Conservation (phyloP, 1,140 invertebrate species). For the Episyrphus balteatus region DNA sequence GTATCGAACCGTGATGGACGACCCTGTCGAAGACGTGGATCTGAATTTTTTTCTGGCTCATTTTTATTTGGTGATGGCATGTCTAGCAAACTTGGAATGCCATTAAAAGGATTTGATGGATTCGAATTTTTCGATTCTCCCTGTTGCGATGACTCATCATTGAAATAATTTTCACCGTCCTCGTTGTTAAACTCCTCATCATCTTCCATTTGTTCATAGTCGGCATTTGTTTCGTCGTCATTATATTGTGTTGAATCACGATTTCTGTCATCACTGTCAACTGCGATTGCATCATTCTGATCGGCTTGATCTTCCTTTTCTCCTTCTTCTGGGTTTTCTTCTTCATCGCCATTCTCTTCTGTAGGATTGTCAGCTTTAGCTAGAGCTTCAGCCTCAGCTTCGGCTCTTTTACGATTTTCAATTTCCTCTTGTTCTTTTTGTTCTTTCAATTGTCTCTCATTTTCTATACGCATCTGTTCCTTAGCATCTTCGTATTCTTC, state of each 20-base stretch:
- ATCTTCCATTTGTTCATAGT: background rate
- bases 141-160: background rate
- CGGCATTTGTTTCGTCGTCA: slow-evolving; percentile 1
- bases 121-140: background rate
- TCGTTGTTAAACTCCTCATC: background rate
- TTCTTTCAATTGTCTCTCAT: slow-evolving; percentile 30
- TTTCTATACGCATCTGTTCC: slow-evolving; percentile 35
- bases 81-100: slow-evolving; percentile 6
- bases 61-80: background rate
- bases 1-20: slow-evolving; percentile 20
- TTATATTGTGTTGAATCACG: background rate
- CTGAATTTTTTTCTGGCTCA: slow-evolving; percentile 11
- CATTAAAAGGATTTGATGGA: background rate
- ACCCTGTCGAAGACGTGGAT: slow-evolving; percentile 28
- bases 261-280: slow-evolving; percentile 3
- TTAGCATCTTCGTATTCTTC: slow-evolving; percentile 43
- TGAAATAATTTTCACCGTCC: background rate
- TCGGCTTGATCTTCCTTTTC: too few relatives aligned
- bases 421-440: slow-evolving; percentile 14
- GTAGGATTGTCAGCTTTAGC: slow-evolving; percentile 6
- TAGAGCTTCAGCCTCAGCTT: slow-evolving; percentile 7
- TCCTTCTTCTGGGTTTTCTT: too few relatives aligned
- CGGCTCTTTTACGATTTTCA: background rate
- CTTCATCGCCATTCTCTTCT: background rate
- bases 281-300: slow-evolving; percentile 10